These are phyloP conservation scores for Itoplectis maculator DNA, from an alignment of 2,888 invertebrate species.

Conservation along the genomic window DNA sequence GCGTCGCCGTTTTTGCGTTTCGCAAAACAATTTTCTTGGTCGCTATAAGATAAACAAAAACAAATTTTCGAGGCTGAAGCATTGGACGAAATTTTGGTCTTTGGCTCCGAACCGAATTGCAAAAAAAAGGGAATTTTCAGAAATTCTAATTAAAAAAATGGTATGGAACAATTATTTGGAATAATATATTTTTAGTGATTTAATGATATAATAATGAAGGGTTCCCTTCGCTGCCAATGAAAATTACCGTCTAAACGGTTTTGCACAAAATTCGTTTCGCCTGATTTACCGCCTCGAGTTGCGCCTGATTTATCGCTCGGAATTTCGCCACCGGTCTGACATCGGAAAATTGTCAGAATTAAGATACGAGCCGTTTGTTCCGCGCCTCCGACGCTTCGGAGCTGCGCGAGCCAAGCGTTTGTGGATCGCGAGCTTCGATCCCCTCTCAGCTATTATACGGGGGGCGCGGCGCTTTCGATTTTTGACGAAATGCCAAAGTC, in stretches of 20 bases:
- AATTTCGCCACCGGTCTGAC: constrained; percentile 13
- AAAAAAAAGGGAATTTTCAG: background rate
- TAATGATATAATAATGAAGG: background rate
- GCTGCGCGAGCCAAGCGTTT: constrained; percentile 12
- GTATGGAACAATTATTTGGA: no score
- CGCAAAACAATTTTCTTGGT: background rate
- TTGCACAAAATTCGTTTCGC: constrained; percentile 27
- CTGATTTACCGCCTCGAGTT: constrained; percentile 42
- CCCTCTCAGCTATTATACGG: constrained; percentile 18
- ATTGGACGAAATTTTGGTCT: background rate
- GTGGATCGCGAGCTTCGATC: constrained; percentile 12
- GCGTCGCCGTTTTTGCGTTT: no score
- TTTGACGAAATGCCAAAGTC: constrained; percentile 71
- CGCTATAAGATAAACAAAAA: background rate
- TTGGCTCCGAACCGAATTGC: background rate
- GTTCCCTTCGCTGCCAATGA: background rate
- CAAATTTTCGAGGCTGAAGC: no score
- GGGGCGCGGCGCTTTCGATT: constrained; percentile 49
- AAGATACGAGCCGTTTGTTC: constrained; percentile 39
- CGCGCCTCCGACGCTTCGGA: constrained; percentile 12
- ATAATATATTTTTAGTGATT: no score
- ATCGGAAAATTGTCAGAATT: constrained; percentile 27
- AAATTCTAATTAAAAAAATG: no score
- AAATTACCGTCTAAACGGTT: constrained; percentile 9
- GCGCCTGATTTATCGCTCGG: constrained; percentile 42